Conservation (phyloP, 2,797 vertebrate species). For the Taeniopygia guttata region DNA sequence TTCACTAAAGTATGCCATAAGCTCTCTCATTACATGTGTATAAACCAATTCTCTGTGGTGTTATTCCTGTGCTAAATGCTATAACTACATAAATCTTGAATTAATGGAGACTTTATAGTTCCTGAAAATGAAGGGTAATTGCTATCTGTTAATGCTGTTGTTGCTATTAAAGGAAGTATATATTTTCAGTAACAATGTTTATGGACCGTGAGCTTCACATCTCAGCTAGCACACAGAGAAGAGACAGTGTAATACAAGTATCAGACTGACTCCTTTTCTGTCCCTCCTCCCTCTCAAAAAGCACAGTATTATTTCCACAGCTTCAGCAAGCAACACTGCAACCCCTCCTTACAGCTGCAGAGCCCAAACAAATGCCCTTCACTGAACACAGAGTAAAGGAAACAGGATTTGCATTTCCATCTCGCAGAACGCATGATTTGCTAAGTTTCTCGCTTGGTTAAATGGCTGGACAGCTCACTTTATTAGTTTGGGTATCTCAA, state of each 20-base stretch:
- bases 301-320: not conserved
- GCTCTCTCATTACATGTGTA: conserved; percentile 80
- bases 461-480: conserved; percentile 34
- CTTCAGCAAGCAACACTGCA: not conserved
- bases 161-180: conserved; percentile 74
- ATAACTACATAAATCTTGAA: conserved; percentile 75
- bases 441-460: conserved; percentile 21
- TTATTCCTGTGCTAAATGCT: conserved; percentile 77
- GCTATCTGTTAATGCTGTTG: conserved; percentile 75
- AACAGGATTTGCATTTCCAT: conserved; percentile 2
- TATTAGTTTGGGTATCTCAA: conserved; percentile 27
- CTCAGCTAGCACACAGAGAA: not conserved
- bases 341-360: not conserved
- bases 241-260: not conserved
- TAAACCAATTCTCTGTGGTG: conserved; percentile 79
- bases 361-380: not conserved
- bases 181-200: conserved; percentile 73
- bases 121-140: conserved; percentile 76
- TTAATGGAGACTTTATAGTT: conserved; percentile 74
- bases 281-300: not conserved
- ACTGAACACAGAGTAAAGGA: not conserved
- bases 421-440: not conserved
- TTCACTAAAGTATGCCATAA: conserved; percentile 81
- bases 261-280: not conserved
- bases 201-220: conserved; percentile 62